phyloP scores from a whole-genome alignment of 2,888 invertebrate species.

The Fragum whitleyi region DNA sequence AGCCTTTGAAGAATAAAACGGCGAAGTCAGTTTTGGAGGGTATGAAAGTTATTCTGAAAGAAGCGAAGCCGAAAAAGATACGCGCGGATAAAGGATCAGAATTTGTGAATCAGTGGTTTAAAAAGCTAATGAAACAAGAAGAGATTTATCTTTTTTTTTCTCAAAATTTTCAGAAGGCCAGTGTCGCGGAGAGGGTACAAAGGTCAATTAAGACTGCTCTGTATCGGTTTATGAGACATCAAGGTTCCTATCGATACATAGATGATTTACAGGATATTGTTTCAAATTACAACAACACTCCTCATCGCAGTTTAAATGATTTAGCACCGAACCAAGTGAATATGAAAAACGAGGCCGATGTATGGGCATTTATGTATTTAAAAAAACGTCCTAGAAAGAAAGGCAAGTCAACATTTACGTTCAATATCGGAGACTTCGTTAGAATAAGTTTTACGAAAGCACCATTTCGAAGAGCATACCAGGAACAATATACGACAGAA shows the following conservation, averaged over 20 bases:
- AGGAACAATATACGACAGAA: conserved; percentile 42
- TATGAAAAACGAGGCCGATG: conserved; percentile 44
- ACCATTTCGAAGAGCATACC: conserved; percentile 38
- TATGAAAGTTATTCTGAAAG: conserved; percentile 37
- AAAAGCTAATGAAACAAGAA: conserved; percentile 28
- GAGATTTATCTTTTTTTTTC: conserved; percentile 36
- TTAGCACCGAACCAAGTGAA: conserved; percentile 37
- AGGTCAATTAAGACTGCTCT: conserved; percentile 25
- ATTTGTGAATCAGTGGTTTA: conserved; percentile 38
- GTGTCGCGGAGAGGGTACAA: conserved; percentile 34
- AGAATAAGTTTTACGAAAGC: conserved; percentile 33
- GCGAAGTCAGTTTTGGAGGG: conserved; percentile 37
- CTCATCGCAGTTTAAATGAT: conserved; percentile 35
- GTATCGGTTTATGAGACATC: conserved; percentile 20
- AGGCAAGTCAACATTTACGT: conserved; percentile 25
- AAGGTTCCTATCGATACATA: conserved; percentile 30
- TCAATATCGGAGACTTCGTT: conserved; percentile 34
- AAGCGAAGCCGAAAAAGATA: conserved; percentile 34
- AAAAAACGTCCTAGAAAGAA: conserved; percentile 25
- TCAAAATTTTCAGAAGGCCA: conserved; percentile 34
- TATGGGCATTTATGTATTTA: conserved; percentile 45
- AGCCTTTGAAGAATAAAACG: conserved; percentile 46
- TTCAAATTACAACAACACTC: conserved; percentile 28
- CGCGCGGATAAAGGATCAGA: conserved; percentile 31
- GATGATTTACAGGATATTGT: conserved; percentile 15